These are phyloP conservation scores for Pteropus rufus DNA, from an alignment of 2,797 vertebrate genomes.

Conservation along the genomic window DNA sequence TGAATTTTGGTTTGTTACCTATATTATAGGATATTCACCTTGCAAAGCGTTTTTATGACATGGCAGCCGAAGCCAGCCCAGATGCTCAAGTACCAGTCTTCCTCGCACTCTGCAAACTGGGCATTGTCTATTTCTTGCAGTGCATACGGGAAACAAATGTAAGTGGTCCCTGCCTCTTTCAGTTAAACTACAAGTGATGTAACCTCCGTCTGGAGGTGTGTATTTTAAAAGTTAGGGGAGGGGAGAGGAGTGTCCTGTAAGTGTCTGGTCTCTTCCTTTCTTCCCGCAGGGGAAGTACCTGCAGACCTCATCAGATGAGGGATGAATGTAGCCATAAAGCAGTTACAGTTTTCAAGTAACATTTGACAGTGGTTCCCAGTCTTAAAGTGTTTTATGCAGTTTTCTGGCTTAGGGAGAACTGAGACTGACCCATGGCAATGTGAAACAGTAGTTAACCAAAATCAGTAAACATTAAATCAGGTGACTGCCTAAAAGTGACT, in stretches of 20 bases:
- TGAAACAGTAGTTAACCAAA: neutral
- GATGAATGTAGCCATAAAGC: neutral
- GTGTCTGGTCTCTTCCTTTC: neutral
- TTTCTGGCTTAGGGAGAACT: neutral
- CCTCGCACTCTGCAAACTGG: constrained; percentile 95
- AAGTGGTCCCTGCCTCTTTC: constrained; percentile 76
- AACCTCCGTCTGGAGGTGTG: neutral
- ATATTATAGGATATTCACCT: constrained; percentile 93
- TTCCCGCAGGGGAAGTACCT: neutral
- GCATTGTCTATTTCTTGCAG: constrained; percentile 92
- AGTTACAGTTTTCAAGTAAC: neutral
- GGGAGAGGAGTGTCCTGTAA: neutral
- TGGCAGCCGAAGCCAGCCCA: constrained; percentile 98
- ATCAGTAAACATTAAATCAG: neutral
- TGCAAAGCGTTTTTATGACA: constrained; percentile 98
- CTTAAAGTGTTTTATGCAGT: neutral
- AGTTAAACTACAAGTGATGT: neutral
- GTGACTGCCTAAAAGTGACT: neutral
- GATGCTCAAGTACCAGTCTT: constrained; percentile 99
- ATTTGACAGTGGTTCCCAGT: neutral
- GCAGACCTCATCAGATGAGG: neutral
- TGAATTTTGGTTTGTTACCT: constrained; percentile 38
- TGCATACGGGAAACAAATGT: constrained; percentile 94
- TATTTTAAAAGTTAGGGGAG: neutral
- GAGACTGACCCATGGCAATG: neutral